Evolutionary conservation across 1,140 invertebrate genomes (phyloP).

Genomic region (Pollicipes pollicipes): DNA sequence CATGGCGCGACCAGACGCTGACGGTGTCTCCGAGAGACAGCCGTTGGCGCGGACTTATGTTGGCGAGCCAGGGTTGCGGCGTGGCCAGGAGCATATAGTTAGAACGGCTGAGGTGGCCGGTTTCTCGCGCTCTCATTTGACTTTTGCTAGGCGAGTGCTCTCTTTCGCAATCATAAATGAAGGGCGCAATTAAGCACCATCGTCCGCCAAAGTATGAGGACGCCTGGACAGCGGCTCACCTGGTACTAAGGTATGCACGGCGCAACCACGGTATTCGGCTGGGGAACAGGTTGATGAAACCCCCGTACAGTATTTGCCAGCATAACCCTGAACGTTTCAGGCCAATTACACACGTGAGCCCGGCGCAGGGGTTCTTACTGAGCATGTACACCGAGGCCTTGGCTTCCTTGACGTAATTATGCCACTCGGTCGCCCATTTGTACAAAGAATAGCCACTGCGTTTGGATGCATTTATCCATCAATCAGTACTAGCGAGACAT

Average conservation of each 20-base stretch:
- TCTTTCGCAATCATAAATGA: background rate
- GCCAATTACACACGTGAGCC: no score
- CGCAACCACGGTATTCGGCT: no score
- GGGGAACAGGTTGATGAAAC: background rate
- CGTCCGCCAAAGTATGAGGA: background rate
- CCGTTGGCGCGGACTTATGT: background rate
- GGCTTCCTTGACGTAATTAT: no score
- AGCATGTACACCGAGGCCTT: background rate
- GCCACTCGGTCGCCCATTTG: no score
- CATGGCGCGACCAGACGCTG: background rate
- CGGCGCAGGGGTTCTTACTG: no score
- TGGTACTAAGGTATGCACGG: background rate
- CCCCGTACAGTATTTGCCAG: background rate
- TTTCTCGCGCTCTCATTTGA: background rate
- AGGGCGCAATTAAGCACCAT: no score
- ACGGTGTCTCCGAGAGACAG: no score
- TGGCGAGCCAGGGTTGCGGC: background rate
- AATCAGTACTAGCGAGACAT: background rate
- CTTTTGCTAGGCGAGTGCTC: background rate
- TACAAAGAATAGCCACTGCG: background rate
- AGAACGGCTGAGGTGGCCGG: no score
- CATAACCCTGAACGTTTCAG: background rate
- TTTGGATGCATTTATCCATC: background rate
- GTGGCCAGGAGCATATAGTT: no score
- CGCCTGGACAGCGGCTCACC: background rate